Conservation (phyloP, 2,888 invertebrate genomes). For the Lucinisca nassula region DNA sequence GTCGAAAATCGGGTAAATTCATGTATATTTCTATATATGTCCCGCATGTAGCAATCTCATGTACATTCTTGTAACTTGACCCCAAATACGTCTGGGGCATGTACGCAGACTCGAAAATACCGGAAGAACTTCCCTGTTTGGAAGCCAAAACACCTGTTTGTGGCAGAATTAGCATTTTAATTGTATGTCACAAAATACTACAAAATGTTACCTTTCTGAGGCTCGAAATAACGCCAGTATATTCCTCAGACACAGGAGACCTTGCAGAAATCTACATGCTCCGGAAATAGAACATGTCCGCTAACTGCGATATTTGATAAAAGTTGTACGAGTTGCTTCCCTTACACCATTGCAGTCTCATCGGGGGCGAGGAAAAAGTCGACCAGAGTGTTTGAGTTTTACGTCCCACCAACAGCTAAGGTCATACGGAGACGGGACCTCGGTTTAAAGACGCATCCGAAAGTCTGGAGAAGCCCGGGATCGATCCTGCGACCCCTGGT, state of each 20-base stretch:
- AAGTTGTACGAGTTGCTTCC: constrained; percentile 6
- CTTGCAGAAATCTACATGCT: constrained; percentile 3
- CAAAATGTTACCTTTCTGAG: background rate
- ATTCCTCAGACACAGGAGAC: background rate
- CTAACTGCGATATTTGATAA: background rate
- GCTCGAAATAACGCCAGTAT: background rate
- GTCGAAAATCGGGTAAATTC: constrained; percentile 63
- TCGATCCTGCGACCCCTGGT: too few relatives aligned
- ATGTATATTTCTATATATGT: constrained; percentile 73
- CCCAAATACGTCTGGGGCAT: constrained; percentile 17
- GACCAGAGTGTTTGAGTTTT: too few relatives aligned
- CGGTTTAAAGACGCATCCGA: too few relatives aligned
- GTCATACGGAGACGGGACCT: too few relatives aligned
- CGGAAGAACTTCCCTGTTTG: background rate
- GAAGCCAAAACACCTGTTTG: background rate
- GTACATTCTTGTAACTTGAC: constrained; percentile 63
- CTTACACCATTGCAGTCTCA: background rate
- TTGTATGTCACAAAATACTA: background rate
- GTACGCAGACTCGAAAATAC: constrained; percentile 27
- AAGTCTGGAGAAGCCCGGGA: too few relatives aligned
- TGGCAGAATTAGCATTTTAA: background rate
- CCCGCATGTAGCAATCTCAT: constrained; percentile 66
- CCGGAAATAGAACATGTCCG: constrained; percentile 5
- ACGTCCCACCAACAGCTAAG: too few relatives aligned
- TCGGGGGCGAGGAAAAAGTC: too few relatives aligned